Percentiles rank a stretch among this genome's conserved stretches.
Evolutionary conservation across 2,888 invertebrate species (phyloP).

Genomic region (Bhutanitis thaidina): DNA sequence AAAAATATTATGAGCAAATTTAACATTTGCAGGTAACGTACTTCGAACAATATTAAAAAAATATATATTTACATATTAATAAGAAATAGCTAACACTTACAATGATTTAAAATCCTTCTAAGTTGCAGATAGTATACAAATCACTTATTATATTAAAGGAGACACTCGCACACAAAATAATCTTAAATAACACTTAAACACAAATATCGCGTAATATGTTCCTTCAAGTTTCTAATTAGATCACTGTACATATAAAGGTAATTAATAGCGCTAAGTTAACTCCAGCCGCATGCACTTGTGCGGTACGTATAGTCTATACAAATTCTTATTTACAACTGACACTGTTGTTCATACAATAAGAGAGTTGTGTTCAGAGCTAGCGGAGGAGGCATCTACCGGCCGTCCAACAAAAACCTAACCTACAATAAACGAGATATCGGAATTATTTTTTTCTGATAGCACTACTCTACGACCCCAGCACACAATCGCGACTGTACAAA

Average conservation of each 20-base stretch:
- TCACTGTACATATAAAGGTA: slow-evolving; percentile 43
- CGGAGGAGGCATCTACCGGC: slow-evolving; percentile 65
- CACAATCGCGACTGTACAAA: slow-evolving; percentile 72
- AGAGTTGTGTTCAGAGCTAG: slow-evolving; percentile 62
- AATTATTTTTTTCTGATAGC: slow-evolving; percentile 57
- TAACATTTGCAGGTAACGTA: too few relatives aligned
- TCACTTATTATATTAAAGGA: slow-evolving; percentile 51
- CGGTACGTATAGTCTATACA: slow-evolving; percentile 78
- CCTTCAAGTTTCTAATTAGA: slow-evolving; percentile 63
- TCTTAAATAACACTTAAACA: slow-evolving; percentile 50
- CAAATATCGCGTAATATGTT: slow-evolving; percentile 41
- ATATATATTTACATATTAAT: too few relatives aligned
- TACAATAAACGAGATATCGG: slow-evolving; percentile 60
- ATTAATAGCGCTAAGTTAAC: slow-evolving; percentile 41
- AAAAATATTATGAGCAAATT: too few relatives aligned
- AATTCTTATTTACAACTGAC: slow-evolving; percentile 80
- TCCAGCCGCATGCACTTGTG: slow-evolving; percentile 56
- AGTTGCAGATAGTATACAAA: slow-evolving; percentile 33
- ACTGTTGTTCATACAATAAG: slow-evolving; percentile 72
- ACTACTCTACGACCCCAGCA: slow-evolving; percentile 72
- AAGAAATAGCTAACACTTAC: slow-evolving; percentile 43
- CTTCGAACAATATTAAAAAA: too few relatives aligned
- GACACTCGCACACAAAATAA: slow-evolving; percentile 62
- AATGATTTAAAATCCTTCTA: slow-evolving; percentile 52
- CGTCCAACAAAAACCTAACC: slow-evolving; percentile 51